Base-by-base conservation (phyloP, 1,140 invertebrate species). In the Dinothrombium tinctorium region DNA sequence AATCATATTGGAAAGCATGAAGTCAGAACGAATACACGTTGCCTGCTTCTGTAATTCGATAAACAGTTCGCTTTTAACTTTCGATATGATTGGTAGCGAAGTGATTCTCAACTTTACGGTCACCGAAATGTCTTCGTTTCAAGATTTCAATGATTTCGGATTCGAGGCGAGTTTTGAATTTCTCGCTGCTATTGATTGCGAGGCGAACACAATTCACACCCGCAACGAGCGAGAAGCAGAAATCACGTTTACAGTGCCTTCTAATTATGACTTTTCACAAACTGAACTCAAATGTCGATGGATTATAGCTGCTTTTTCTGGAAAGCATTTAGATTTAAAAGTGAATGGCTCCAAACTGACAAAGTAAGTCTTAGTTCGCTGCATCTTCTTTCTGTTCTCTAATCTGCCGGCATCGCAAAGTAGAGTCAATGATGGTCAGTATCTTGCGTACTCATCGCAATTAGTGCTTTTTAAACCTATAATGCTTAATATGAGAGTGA, bases 151-250 rank as follows among this genome's bases (percentile, higher is more conserved):
- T 38, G 73, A 75, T 40, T 66, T 81, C 29, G 73, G 71, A 43
- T 83, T 86, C 54, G 77, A 83, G 57, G 81, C 74, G 15, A 69
- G 67, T 14, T 79, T 73, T 51, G 77, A 82, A 53, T 82, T 81
- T 49, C 62, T 80, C n/a, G 33, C 7, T 21, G 17, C 20, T 22
- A 36, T 22, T 21, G 12, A 36, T 19, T 36, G 33, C 14, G 8
- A 19, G 23, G 8, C 33, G 2, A 20, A 36, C 23, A 9, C 17
- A 36, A 36, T 36, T 36, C 19, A 36, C 5, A 36, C 19, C 5
- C 7, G 23, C 20, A 11, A 19, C 1, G 33, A 36, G 8, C 9
- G 20, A 2, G 17, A 36, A 17, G 33, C 19, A 22, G 15, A 20
- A 36, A 36, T 36, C 7, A 36, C 11, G 2, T 36, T 22, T 21